Evolutionary conservation across 2,113 vertebrate species (phyloP), one percentile per base, ranked within the genome.

Genomic region (Etheostoma cragini): DNA sequence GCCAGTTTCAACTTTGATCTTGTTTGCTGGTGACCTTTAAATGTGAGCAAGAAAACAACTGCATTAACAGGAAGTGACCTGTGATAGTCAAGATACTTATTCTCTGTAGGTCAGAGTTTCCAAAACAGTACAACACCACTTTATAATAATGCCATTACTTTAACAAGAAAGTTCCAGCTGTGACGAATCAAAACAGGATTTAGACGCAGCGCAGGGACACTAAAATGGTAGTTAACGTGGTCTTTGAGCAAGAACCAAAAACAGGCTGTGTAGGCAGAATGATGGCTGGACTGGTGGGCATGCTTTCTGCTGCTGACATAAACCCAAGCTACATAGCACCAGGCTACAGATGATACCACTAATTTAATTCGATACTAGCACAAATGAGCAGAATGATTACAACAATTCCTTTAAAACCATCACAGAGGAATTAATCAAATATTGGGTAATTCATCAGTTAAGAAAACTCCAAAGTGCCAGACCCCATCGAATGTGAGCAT

Each of bases 1-100:
- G 0, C 67, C 22, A 0, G 8, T 47, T 30, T 52, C n/a, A 46
- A 42, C 45, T 15, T 50, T 70, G 56, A 67, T 33, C 62, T 33
- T 30, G 24, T 58, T 75, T 72, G 11, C 38, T 14, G 3, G 1
- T 26, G 76, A 75, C 77, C 68, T 84, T 85, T 78, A 76, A 63
- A 80, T 68, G 52, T 52, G 54, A 67, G 49, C 38, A 54, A 42
- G 33, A 64, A 22, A 52, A 53, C 83, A 67, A 33, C 58, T 30
- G 64, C 11, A 46, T 73, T 50, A 60, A 38, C 45, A 8, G 16
- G 17, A 61, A 21, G 47, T 47, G 54, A 47, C 47, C 42, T 4
- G 15, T n/a, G 49, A 63, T n/a, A 6, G 61, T 68, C 24, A 16
- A 67, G 53, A 49, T 16, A 22, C 12, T 17, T 68, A 8, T 57